Base-by-base conservation (phyloP, 2,888 invertebrate genomes). In the Erebia epiphron region DNA sequence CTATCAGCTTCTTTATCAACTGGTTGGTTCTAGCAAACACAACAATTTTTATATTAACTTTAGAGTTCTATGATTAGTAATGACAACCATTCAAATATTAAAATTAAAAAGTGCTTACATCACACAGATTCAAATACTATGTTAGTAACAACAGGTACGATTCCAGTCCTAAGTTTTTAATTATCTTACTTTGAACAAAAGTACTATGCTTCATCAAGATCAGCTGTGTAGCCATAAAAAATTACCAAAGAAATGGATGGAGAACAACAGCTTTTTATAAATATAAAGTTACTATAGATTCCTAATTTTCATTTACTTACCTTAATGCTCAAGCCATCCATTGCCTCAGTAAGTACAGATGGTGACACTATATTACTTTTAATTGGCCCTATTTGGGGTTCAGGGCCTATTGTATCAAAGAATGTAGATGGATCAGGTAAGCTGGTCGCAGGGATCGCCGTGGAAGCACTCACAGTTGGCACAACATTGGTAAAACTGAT, bases 1-100 rank as follows among this genome's bases (percentile, higher is more conserved):
- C 95, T 89, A 69, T 95, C 95, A 2, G 92, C 93, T 80, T 95
- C 95, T 72, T 93, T 93, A 56, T 94, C 94, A 4, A 89, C 86
- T 14, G 92, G 92, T 73, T 90, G 89, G 68, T 91, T 91, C 93
- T 93, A 21, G 43, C 49, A 41, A 43, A 65, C 2, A 2, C 9
- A 54, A 16, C 5, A n/a, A n/a, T 1, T 50, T 50, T 26, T 26
- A 26, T 26, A 26, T 26, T 26, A 26, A 4, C 26, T 3, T 26
- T 26, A 26, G 4, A 3, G 26, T 26, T 26, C 3, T 26, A 3
- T 26, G 2, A 26, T 26, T 26, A 26, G 26, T 3, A 3, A 3
- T 26, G 26, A 26, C 2, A 26, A 26, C 4, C 2, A 26, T 26
- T 26, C 2, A 2, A 26, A 26, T 21, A 26, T 26, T 26, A 26